phyloP scores from a whole-genome alignment of 2,888 invertebrate species.

The Globia sparganii region DNA sequence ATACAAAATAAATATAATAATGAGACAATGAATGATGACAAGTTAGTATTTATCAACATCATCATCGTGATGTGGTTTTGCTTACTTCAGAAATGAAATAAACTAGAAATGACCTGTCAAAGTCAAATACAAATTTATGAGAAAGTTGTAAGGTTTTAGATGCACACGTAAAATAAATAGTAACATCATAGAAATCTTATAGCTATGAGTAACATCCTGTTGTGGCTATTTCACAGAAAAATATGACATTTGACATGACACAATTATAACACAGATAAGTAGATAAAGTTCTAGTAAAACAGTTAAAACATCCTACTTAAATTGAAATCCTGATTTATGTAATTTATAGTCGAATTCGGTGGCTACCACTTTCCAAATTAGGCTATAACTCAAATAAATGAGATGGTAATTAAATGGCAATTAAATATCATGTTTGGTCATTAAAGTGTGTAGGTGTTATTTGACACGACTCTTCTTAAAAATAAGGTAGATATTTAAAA shows the following conservation, averaged over 20 bases:
- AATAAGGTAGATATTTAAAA: slow-evolving; percentile 1
- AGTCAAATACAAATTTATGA: neutral
- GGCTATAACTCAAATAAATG: slow-evolving; percentile 34
- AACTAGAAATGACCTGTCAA: neutral
- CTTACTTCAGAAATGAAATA: neutral
- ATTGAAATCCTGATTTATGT: slow-evolving; percentile 21
- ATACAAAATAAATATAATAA: too few relatives aligned
- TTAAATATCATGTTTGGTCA: slow-evolving; percentile 41
- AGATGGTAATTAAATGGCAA: slow-evolving; percentile 32
- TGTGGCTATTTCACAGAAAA: neutral
- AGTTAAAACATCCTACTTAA: neutral
- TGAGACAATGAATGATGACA: too few relatives aligned
- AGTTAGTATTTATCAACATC: neutral
- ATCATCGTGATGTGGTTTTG: neutral
- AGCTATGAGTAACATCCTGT: too few relatives aligned
- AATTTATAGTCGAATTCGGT: slow-evolving; percentile 29
- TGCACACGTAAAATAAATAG: neutral
- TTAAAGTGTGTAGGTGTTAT: slow-evolving; percentile 29
- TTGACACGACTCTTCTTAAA: slow-evolving; percentile 2
- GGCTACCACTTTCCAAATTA: slow-evolving; percentile 31
- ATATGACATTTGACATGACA: neutral
- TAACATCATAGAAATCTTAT: too few relatives aligned
- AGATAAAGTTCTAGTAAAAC: neutral
- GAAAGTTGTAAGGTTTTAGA: too few relatives aligned
- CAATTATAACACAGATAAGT: neutral